Evolutionary conservation across 1,140 invertebrate genomes (phyloP).

Genomic region (Archegozetes longisetosus): DNA sequence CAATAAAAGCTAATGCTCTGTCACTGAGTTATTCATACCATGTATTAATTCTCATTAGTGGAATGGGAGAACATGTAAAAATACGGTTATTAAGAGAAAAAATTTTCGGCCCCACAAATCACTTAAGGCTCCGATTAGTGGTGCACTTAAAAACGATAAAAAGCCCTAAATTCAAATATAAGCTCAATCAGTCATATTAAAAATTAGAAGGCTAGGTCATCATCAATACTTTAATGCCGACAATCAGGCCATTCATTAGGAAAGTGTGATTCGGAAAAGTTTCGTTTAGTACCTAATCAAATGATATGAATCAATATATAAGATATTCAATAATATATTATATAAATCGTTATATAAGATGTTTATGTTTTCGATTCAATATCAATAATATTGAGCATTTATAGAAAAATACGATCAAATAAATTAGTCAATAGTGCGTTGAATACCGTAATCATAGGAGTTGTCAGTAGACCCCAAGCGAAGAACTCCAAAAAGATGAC

Average conservation of each 20-base stretch:
- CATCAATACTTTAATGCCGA: slow-evolving; percentile 66
- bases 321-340: slow-evolving; percentile 7
- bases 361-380: no score
- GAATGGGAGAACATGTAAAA: slow-evolving; percentile 97
- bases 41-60: slow-evolving; percentile 94
- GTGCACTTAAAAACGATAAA: slow-evolving; percentile 89
- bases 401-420: no score
- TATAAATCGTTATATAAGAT: not conserved
- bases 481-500: slow-evolving; percentile 99
- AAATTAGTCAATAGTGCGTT: no score
- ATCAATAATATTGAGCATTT: no score
- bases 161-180: slow-evolving; percentile 66
- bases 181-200: slow-evolving; percentile 6
- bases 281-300: slow-evolving; percentile 60
- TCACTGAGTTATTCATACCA: slow-evolving; percentile 54
- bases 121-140: slow-evolving; percentile 86
- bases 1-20: slow-evolving; percentile 3
- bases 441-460: slow-evolving; percentile 92
- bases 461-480: slow-evolving; percentile 94
- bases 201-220: slow-evolving; percentile 8
- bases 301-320: slow-evolving; percentile 24
- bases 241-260: slow-evolving; percentile 97
- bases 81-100: slow-evolving; percentile 93
- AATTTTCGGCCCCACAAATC: slow-evolving; percentile 97
- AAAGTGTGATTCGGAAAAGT: slow-evolving; percentile 99